Evolutionary conservation across 2,888 invertebrate species (phyloP).

Genomic region (Lathronympha strigana): DNA sequence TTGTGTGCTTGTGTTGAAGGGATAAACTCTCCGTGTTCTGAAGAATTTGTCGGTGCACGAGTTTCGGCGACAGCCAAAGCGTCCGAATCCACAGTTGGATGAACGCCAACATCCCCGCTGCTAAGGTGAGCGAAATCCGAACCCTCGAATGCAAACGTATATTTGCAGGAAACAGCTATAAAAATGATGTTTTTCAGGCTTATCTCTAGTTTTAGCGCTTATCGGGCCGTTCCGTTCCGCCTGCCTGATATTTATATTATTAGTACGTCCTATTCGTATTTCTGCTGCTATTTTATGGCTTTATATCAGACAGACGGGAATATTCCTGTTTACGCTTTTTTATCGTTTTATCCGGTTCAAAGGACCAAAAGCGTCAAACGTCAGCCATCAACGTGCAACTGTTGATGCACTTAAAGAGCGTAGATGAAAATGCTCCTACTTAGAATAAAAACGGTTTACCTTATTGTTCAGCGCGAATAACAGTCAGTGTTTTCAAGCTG

Average conservation of each 20-base stretch:
- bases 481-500: constrained; percentile 36
- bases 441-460: constrained; percentile 25
- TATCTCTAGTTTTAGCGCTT: constrained; percentile 61
- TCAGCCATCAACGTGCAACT: neutral
- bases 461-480: constrained; percentile 41
- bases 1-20: constrained; percentile 60
- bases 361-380: constrained; percentile 17
- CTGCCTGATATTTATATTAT: constrained; percentile 50
- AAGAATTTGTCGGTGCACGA: constrained; percentile 59
- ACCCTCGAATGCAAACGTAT: constrained; percentile 53
- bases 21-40: constrained; percentile 64
- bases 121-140: constrained; percentile 74
- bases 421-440: constrained; percentile 6
- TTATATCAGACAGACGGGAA: constrained; percentile 51
- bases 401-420: neutral
- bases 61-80: constrained; percentile 77
- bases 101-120: constrained; percentile 79
- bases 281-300: constrained; percentile 47
- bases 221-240: constrained; percentile 61
- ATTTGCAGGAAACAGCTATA: constrained; percentile 47
- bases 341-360: constrained; percentile 12
- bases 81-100: constrained; percentile 77
- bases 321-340: constrained; percentile 16
- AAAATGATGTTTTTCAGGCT: constrained; percentile 53
- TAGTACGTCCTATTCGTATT: constrained; percentile 53